Conservation (phyloP, 2,797 vertebrate genomes). For the Hypotaenidia philippensis region DNA sequence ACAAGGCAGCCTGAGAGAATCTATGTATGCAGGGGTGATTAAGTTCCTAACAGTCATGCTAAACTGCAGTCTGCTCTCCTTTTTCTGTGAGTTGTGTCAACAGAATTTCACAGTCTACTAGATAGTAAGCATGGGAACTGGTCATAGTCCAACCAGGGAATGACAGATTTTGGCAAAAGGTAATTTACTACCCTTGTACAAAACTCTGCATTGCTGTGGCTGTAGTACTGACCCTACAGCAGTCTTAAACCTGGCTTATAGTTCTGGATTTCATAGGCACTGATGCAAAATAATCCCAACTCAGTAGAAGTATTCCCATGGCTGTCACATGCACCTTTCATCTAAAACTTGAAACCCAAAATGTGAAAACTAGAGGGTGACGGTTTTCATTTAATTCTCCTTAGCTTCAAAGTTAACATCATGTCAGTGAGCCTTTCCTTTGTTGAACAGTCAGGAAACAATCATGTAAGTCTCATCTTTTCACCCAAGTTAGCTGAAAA, state of each 20-base stretch:
- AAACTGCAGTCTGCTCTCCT: background rate
- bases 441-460: background rate
- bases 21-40: background rate
- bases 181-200: background rate
- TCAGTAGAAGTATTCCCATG: background rate
- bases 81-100: background rate
- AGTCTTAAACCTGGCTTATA: background rate
- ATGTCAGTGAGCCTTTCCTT: background rate
- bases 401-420: background rate
- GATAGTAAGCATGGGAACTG: background rate
- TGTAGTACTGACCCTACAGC: accelerated
- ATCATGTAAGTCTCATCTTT: background rate
- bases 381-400: background rate
- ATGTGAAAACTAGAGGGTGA: background rate
- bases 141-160: background rate
- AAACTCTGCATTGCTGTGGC: background rate
- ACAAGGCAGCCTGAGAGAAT: background rate
- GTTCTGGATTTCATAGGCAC: background rate
- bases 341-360: background rate
- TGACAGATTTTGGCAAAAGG: background rate
- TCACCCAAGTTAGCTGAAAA: background rate
- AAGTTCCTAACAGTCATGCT: background rate
- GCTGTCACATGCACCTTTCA: background rate
- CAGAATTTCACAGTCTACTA: background rate
- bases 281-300: background rate